Evolutionary conservation across 2,113 vertebrate genomes (phyloP).

Genomic region (Tetraodon nigroviridis): DNA sequence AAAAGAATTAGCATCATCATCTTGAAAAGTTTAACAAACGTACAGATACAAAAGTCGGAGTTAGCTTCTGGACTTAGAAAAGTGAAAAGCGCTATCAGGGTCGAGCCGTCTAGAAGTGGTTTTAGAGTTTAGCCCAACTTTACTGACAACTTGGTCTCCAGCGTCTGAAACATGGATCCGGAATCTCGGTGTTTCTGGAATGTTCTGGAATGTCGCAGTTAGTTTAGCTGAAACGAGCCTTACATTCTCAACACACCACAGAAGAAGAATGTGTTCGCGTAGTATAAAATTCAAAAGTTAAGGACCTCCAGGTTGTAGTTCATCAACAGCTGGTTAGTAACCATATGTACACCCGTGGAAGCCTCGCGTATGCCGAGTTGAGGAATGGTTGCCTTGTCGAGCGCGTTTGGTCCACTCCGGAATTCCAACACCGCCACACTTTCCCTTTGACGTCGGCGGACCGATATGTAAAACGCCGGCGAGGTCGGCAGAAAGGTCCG

Average conservation of each 20-base stretch:
- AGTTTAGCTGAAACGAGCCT: no score
- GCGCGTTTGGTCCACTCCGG: conserved; percentile 29
- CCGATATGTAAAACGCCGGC: conserved; percentile 12
- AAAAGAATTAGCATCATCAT: conserved; percentile 50
- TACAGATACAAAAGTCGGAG: conserved; percentile 48
- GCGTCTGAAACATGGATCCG: background rate
- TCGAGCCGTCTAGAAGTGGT: background rate
- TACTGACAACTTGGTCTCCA: conserved; percentile 4
- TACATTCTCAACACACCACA: conserved; percentile 9
- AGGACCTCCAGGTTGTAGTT: conserved; percentile 55
- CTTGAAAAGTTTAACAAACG: conserved; percentile 71
- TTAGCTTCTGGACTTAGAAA: conserved; percentile 31
- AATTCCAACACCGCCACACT: background rate
- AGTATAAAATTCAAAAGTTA: conserved; percentile 4
- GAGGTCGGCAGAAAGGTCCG: background rate
- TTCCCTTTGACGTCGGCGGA: background rate
- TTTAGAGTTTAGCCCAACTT: background rate
- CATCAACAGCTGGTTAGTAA: conserved; percentile 51
- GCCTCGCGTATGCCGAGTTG: conserved; percentile 28
- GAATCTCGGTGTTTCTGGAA: no score
- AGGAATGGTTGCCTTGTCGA: conserved; percentile 54
- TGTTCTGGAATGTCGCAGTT: conserved; percentile 1
- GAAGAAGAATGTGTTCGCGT: conserved; percentile 11
- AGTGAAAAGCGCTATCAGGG: conserved; percentile 44
- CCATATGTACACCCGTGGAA: conserved; percentile 56